Evolutionary conservation across 2,888 invertebrate species (phyloP).

Genomic region (Cataglyphis albicans): DNA sequence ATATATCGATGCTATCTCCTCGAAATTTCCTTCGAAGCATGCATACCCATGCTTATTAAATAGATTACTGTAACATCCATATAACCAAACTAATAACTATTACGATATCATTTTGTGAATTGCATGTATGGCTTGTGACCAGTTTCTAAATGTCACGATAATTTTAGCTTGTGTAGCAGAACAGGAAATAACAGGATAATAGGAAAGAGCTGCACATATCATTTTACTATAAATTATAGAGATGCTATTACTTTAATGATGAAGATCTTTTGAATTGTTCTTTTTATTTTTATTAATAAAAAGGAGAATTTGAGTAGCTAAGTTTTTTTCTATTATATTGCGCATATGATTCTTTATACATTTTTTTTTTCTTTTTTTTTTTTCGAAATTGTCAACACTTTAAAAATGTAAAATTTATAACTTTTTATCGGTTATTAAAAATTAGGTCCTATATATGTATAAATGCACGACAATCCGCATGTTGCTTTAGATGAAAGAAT

Average conservation of each 20-base stretch:
- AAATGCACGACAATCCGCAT: background rate
- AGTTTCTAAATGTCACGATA: conserved; percentile 63
- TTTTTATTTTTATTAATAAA: background rate
- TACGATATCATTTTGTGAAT: conserved; percentile 22
- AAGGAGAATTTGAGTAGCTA: background rate
- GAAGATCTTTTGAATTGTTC: background rate
- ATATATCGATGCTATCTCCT: background rate
- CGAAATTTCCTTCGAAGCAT: background rate
- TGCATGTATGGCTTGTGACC: conserved; percentile 29
- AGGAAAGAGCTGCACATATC: conserved; percentile 20
- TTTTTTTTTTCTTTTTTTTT: background rate
- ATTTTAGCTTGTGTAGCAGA: conserved; percentile 12
- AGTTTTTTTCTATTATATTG: background rate
- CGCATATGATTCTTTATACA: background rate
- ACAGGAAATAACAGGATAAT: conserved; percentile 50
- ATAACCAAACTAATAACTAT: background rate
- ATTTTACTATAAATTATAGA: background rate
- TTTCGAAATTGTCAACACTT: background rate
- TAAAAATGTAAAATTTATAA: background rate
- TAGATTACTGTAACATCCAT: background rate
- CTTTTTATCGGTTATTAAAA: background rate
- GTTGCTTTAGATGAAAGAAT: conserved; percentile 20
- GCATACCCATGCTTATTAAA: conserved; percentile 12
- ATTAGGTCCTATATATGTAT: background rate
- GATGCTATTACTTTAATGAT: conserved; percentile 1